These are phyloP conservation scores for Pseudorhiza aurosa DNA, from an alignment of 30 jellyfish, hydroid and myxozoan genomes.

Conservation along the genomic window DNA sequence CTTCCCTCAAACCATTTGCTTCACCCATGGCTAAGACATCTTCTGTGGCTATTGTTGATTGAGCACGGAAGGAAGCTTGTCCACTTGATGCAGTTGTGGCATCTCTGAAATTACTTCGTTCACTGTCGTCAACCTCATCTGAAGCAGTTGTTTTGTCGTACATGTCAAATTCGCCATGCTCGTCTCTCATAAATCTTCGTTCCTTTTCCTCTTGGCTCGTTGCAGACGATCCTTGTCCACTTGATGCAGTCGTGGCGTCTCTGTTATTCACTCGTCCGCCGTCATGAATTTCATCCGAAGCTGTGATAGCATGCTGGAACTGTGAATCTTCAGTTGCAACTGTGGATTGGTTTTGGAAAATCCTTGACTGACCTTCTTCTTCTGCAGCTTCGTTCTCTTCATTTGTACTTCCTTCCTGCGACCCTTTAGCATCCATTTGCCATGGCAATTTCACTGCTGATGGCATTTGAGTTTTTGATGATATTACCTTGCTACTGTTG, in stretches of 20 bases:
- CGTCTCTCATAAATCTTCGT: background rate
- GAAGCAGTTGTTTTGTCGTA: background rate
- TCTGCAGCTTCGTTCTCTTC: background rate
- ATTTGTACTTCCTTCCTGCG: background rate
- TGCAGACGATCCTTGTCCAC: background rate
- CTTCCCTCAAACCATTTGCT: background rate
- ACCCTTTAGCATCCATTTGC: background rate
- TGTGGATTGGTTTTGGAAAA: conserved; percentile 17
- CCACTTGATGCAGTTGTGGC: background rate
- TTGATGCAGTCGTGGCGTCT: background rate
- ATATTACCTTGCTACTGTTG: background rate
- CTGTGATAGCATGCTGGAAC: conserved; percentile 5
- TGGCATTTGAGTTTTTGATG: background rate
- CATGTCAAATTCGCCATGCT: background rate
- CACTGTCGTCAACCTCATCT: background rate
- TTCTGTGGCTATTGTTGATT: too few relatives aligned
- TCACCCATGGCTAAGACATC: too few relatives aligned
- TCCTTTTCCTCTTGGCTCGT: background rate
- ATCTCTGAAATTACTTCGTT: background rate
- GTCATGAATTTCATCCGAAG: conserved; percentile 5
- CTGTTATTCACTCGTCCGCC: background rate
- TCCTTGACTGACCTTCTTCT: background rate
- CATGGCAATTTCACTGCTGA: background rate
- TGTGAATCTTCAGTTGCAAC: conserved; percentile 28
- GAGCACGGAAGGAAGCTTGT: too few relatives aligned